These are phyloP conservation scores for Agrenia bidenticulata DNA, from an alignment of 2,888 invertebrate genomes.

Conservation along the genomic window DNA sequence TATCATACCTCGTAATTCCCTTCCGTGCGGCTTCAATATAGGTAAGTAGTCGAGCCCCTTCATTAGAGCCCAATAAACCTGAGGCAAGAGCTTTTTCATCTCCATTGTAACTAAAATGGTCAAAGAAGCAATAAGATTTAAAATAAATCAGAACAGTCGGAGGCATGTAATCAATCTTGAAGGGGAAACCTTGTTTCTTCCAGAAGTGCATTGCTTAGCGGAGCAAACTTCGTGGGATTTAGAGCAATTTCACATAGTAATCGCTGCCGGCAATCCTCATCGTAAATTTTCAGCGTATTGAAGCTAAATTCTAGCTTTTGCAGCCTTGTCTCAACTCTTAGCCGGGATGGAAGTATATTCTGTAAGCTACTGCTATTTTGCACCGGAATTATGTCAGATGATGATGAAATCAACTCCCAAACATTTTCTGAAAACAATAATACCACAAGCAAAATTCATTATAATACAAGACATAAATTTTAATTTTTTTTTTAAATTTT, in stretches of 20 bases:
- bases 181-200: slow-evolving; percentile 54
- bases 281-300: slow-evolving; percentile 52
- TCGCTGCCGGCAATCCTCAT: slow-evolving; percentile 54
- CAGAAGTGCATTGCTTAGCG: slow-evolving; percentile 53
- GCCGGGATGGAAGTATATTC: slow-evolving; percentile 28
- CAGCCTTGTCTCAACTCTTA: slow-evolving; percentile 48
- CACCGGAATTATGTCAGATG: slow-evolving; percentile 46
- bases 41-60: slow-evolving; percentile 54
- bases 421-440: slow-evolving; percentile 29
- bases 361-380: slow-evolving; percentile 31
- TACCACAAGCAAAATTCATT: too few species aligned
- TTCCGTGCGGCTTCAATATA: slow-evolving; percentile 54
- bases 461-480: too few species aligned
- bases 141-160: slow-evolving; percentile 6
- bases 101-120: slow-evolving; percentile 52
- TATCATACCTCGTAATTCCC: slow-evolving; percentile 53
- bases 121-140: neutral
- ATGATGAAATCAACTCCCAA: slow-evolving; percentile 48
- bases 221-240: slow-evolving; percentile 53
- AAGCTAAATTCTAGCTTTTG: slow-evolving; percentile 53
- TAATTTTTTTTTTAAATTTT: too few species aligned
- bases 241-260: slow-evolving; percentile 54
- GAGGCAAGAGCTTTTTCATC: slow-evolving; percentile 52
- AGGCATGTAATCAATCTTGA: neutral
- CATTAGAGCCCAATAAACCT: slow-evolving; percentile 53